phyloP scores from a whole-genome alignment of 2,113 vertebrate species.

The Stictonetta naevosa region DNA sequence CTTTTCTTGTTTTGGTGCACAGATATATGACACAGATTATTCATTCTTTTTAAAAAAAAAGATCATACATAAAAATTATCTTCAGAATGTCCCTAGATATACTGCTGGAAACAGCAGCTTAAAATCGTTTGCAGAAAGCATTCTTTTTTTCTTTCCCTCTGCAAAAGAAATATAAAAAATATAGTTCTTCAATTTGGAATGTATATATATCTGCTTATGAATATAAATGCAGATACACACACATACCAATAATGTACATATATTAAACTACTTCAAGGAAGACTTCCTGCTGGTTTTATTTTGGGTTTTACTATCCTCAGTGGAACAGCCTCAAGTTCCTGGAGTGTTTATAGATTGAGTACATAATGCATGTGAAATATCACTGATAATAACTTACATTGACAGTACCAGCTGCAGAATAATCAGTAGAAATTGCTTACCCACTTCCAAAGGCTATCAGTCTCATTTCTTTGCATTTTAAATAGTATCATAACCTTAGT shows the following conservation, averaged over 20 bases:
- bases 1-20: slow-evolving; percentile 27
- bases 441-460: neutral
- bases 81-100: slow-evolving; percentile 9
- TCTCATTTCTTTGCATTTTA: neutral
- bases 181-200: neutral
- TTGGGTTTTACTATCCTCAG: neutral
- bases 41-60: slow-evolving; percentile 7
- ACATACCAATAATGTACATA: fast-evolving
- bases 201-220: neutral
- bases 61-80: slow-evolving; percentile 15
- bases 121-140: neutral
- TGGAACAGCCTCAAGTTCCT: neutral
- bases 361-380: neutral
- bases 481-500: neutral
- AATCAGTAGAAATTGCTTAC: neutral
- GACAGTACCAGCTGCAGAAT: neutral
- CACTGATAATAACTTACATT: neutral
- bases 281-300: neutral
- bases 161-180: neutral
- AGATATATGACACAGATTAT: slow-evolving; percentile 27
- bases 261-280: neutral
- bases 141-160: neutral
- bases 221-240: neutral
- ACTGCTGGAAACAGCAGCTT: neutral
- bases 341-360: neutral